These are phyloP conservation scores for Nerophis ophidion DNA, from an alignment of 2,113 vertebrate species.

Conservation along the genomic window DNA sequence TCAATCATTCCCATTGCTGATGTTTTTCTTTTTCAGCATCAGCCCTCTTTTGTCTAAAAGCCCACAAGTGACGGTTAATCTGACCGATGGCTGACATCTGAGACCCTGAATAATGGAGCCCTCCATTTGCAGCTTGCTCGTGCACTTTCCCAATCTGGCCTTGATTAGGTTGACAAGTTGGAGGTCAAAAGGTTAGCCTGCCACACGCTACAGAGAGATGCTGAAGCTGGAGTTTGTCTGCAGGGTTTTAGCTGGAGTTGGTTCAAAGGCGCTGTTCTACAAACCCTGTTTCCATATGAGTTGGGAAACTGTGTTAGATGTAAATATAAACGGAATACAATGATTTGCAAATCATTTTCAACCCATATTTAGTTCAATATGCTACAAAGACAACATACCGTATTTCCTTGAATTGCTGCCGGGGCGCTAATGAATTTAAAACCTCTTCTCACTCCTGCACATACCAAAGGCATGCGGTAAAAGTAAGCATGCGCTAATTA, in stretches of 20 bases:
- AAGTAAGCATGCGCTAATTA: no score
- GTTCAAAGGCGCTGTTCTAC: no score
- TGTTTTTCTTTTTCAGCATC: conserved; percentile 17
- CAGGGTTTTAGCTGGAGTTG: background rate
- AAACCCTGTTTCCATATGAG: no score
- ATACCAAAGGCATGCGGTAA: no score
- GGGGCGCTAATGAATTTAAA: no score
- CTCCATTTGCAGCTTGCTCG: conserved; percentile 37
- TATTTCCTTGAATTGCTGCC: no score
- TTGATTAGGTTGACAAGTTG: conserved; percentile 34
- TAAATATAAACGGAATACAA: no score
- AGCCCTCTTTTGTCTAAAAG: conserved; percentile 27
- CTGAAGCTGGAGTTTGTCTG: background rate
- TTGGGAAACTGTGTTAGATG: no score
- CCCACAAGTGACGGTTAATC: conserved; percentile 62
- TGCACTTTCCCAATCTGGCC: conserved; percentile 23
- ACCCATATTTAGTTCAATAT: no score
- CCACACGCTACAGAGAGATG: conserved; percentile 5
- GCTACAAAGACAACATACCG: no score
- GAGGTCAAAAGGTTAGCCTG: conserved; percentile 33
- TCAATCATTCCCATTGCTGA: conserved; percentile 25
- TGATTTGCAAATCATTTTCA: no score
- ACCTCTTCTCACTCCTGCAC: no score
- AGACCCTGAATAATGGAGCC: conserved; percentile 63
- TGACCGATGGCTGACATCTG: conserved; percentile 58